Percentiles rank a stretch among this genome's conserved stretches.
Evolutionary conservation across 2,113 vertebrate genomes (phyloP).

Genomic region (Lepisosteus oculatus): DNA sequence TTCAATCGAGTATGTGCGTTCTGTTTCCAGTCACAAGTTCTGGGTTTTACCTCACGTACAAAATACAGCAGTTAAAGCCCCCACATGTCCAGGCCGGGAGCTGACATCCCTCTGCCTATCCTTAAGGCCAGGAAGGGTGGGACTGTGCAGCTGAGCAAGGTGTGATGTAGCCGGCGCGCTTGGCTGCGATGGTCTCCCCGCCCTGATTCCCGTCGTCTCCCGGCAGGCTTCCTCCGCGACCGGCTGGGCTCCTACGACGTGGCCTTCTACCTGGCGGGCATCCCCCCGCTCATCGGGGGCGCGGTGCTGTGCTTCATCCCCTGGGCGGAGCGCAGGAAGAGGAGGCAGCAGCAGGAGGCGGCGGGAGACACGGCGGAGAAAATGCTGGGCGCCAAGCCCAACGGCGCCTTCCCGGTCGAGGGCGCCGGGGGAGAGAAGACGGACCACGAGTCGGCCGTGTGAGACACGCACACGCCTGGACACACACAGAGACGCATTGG

Average conservation of each 20-base stretch:
- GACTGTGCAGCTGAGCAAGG: background rate
- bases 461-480: background rate
- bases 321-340: slow-evolving; percentile 76
- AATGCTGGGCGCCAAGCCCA: slow-evolving; percentile 64
- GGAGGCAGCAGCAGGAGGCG: slow-evolving; percentile 43
- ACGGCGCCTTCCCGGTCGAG: slow-evolving; percentile 41
- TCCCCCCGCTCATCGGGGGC: slow-evolving; percentile 90
- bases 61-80: too few relatives aligned
- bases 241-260: slow-evolving; percentile 74
- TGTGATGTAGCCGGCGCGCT: background rate
- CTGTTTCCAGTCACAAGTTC: too few relatives aligned
- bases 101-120: too few relatives aligned
- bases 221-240: slow-evolving; percentile 81
- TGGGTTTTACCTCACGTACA: too few relatives aligned
- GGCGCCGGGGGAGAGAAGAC: slow-evolving; percentile 43
- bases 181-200: background rate
- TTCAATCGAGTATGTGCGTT: too few relatives aligned
- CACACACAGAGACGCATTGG: slow-evolving; percentile 11
- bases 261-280: slow-evolving; percentile 91
- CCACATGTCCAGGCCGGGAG: too few relatives aligned
- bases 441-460: slow-evolving; percentile 17
- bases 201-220: slow-evolving; percentile 13
- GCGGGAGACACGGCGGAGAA: slow-evolving; percentile 61
- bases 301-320: slow-evolving; percentile 83
- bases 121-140: too few relatives aligned